Evolutionary conservation across 2,113 vertebrate species (phyloP).

Genomic region (Pomatorhinus ruficollis): DNA sequence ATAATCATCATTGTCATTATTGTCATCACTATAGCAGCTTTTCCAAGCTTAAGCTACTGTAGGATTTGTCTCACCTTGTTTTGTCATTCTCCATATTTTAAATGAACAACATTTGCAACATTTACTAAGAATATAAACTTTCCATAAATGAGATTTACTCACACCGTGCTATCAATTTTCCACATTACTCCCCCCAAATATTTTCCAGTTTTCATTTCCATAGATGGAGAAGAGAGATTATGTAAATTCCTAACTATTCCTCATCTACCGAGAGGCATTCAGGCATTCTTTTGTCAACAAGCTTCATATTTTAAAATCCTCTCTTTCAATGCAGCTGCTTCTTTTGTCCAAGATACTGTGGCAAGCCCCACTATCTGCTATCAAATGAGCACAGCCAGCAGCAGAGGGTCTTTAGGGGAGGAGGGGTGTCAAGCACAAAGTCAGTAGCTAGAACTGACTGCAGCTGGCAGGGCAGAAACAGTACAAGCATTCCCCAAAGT

Average conservation of each 20-base stretch:
- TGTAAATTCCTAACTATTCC: not conserved
- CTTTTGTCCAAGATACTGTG: conserved; percentile 26
- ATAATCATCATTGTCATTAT: not conserved
- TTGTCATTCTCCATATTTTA: not conserved
- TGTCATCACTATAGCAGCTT: not conserved
- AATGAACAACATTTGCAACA: not conserved
- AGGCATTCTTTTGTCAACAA: conserved; percentile 30
- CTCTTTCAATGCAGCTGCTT: conserved; percentile 50
- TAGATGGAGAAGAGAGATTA: not conserved
- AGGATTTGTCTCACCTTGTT: not conserved
- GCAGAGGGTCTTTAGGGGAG: not conserved
- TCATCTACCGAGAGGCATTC: conserved; percentile 14
- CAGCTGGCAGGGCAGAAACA: conserved; percentile 27
- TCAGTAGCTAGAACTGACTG: conserved; percentile 27
- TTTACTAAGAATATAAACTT: not conserved
- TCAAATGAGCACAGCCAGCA: conserved; percentile 26
- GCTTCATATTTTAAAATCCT: conserved; percentile 42
- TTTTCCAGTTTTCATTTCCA: not conserved
- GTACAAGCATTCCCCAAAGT: not conserved
- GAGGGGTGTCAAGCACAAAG: conserved; percentile 23
- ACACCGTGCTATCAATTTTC: not conserved
- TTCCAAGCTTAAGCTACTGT: not conserved
- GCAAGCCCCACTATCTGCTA: conserved; percentile 12
- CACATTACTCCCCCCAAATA: not conserved
- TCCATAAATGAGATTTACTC: not conserved